These are phyloP conservation scores for Montipora efflorescens DNA, from an alignment of 64 coral and sea anemone species.

Conservation along the genomic window DNA sequence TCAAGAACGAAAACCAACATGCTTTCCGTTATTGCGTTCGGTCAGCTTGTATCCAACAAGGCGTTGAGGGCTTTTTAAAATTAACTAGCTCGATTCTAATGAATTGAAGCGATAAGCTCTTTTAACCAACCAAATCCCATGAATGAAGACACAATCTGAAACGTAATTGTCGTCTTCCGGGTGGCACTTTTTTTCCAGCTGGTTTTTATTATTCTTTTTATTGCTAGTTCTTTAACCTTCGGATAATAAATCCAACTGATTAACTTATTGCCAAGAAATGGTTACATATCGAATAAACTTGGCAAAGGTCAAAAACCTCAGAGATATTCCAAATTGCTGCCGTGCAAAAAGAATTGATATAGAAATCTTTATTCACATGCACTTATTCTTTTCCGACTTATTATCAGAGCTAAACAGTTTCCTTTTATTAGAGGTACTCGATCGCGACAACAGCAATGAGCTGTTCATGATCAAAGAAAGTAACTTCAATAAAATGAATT, in stretches of 20 bases:
- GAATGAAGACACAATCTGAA: constrained; percentile 3
- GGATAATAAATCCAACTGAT: too few relatives aligned
- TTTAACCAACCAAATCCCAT: not conserved
- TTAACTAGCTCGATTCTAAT: not conserved
- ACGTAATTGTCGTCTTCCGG: not conserved
- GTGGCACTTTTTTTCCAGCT: not conserved
- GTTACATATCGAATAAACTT: not conserved
- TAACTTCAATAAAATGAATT: not conserved
- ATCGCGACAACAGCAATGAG: not conserved
- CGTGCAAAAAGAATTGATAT: too few relatives aligned
- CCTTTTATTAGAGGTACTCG: too few relatives aligned
- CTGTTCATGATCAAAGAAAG: not conserved
- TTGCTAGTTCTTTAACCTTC: not conserved
- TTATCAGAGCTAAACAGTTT: too few relatives aligned
- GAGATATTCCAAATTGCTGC: too few relatives aligned
- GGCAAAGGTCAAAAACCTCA: too few relatives aligned
- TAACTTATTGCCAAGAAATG: too few relatives aligned
- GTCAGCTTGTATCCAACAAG: not conserved
- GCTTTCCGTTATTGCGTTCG: not conserved
- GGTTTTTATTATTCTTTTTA: too few relatives aligned
- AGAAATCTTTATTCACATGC: too few relatives aligned
- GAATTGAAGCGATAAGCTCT: not conserved
- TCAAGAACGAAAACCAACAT: too few relatives aligned
- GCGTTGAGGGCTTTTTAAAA: constrained; percentile 19
- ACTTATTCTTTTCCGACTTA: too few relatives aligned